phyloP scores from a whole-genome alignment of 2,888 invertebrate species.

The Tortricodes alternella region DNA sequence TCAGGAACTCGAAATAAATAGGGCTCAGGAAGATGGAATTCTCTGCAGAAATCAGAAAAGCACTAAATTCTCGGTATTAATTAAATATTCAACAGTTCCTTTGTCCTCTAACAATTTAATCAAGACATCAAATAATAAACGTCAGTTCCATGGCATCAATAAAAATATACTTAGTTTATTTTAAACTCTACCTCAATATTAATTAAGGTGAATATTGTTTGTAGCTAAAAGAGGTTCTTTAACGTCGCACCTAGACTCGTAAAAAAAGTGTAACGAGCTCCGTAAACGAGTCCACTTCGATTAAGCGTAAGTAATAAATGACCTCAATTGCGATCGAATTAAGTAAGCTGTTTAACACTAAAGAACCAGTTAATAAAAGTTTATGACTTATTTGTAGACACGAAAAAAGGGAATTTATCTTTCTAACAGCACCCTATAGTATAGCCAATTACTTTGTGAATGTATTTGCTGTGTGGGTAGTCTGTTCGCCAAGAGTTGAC shows the following conservation, averaged over 20 bases:
- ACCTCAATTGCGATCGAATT: constrained; percentile 44
- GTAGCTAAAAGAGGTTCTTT: constrained; percentile 33
- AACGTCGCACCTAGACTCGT: constrained; percentile 47
- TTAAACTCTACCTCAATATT: neutral
- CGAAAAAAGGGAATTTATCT: neutral
- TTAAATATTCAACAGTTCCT: constrained; percentile 45
- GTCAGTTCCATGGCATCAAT: constrained; percentile 39
- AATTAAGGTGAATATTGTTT: neutral
- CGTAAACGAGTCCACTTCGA: constrained; percentile 51
- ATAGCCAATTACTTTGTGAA: too few species aligned
- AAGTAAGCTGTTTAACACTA: constrained; percentile 29
- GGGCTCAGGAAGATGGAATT: constrained; percentile 9
- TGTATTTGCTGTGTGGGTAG: too few species aligned
- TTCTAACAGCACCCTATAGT: too few species aligned
- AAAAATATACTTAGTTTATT: neutral
- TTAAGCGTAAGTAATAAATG: constrained; percentile 54
- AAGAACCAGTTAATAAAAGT: constrained; percentile 9
- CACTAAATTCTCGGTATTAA: constrained; percentile 33
- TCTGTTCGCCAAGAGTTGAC: too few species aligned
- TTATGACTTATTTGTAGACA: constrained; percentile 7
- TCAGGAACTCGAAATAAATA: constrained; percentile 5
- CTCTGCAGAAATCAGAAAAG: constrained; percentile 10
- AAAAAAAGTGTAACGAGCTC: constrained; percentile 50
- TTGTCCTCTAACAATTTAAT: constrained; percentile 43
- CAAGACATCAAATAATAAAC: constrained; percentile 49